Evolutionary conservation across 2,888 invertebrate species (phyloP).

Genomic region (Campoletis raptor): DNA sequence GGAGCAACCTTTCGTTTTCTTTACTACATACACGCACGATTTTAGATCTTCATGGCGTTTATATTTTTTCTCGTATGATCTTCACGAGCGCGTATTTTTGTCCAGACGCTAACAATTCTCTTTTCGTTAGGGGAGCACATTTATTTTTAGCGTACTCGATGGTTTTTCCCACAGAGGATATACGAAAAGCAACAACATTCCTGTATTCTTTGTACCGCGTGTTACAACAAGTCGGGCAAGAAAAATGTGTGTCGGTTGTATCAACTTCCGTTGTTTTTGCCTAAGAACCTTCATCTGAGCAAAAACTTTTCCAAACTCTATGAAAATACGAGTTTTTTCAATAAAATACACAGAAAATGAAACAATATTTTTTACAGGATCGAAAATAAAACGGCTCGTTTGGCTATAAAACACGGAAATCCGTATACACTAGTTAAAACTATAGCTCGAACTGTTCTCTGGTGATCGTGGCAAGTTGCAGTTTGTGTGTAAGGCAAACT

Average conservation of each 20-base stretch:
- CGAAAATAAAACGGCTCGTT: not conserved
- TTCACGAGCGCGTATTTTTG: constrained; percentile 75
- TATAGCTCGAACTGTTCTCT: not conserved
- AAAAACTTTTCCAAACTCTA: not conserved
- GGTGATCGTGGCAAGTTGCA: not conserved
- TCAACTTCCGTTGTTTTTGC: constrained; percentile 52
- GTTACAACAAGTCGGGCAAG: not conserved
- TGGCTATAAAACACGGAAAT: not conserved
- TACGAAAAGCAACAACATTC: constrained; percentile 34
- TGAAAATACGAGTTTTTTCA: not conserved
- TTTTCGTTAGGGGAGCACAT: constrained; percentile 77
- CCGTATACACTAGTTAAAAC: not conserved
- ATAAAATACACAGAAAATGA: not conserved
- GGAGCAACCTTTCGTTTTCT: constrained; percentile 51
- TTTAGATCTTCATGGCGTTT: constrained; percentile 34
- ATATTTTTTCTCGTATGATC: constrained; percentile 57
- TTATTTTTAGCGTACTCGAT: constrained; percentile 75
- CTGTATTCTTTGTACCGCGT: constrained; percentile 23
- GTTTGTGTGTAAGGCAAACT: not conserved
- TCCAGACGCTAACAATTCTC: constrained; percentile 74
- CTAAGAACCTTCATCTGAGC: not conserved
- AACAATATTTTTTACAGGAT: not conserved
- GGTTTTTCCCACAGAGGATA: constrained; percentile 66
- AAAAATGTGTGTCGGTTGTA: not conserved
- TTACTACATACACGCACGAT: constrained; percentile 25